These are phyloP conservation scores for Chaetodon trifasciatus DNA, from an alignment of 2,797 vertebrate species.

Conservation along the genomic window DNA sequence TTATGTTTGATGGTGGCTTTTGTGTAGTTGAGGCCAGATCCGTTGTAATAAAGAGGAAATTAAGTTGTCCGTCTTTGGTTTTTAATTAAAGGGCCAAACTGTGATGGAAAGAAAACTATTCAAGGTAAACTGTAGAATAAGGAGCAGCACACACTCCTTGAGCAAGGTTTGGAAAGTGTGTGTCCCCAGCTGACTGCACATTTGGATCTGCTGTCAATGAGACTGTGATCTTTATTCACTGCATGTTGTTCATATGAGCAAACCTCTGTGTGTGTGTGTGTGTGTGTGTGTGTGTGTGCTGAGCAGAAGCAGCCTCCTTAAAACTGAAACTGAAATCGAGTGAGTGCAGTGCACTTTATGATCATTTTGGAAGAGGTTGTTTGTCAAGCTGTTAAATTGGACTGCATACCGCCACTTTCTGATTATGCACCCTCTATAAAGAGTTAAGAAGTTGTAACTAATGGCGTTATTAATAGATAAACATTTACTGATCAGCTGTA, in stretches of 20 bases:
- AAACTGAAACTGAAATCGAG: neutral
- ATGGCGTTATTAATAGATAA: too few species aligned
- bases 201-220: neutral
- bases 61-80: neutral
- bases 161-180: neutral
- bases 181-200: neutral
- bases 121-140: too few species aligned
- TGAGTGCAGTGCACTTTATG: too few species aligned
- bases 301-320: neutral
- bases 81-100: neutral
- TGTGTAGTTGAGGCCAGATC: neutral
- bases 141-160: neutral
- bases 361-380: too few species aligned
- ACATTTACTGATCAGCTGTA: too few species aligned
- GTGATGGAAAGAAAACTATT: too few species aligned
- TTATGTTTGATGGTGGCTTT: constrained; percentile 14
- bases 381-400: too few species aligned
- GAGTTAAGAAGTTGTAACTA: too few species aligned
- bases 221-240: neutral
- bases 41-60: constrained; percentile 62
- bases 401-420: too few species aligned
- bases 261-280: neutral
- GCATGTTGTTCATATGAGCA: neutral
- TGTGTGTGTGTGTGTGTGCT: neutral
- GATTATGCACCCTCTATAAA: too few species aligned